Evolutionary conservation across 35 echinoderm and acorn worm genomes (phyloP), one percentile per base, ranked within the genome.

Genomic region (Hemicentrotus pulcherrimus): DNA sequence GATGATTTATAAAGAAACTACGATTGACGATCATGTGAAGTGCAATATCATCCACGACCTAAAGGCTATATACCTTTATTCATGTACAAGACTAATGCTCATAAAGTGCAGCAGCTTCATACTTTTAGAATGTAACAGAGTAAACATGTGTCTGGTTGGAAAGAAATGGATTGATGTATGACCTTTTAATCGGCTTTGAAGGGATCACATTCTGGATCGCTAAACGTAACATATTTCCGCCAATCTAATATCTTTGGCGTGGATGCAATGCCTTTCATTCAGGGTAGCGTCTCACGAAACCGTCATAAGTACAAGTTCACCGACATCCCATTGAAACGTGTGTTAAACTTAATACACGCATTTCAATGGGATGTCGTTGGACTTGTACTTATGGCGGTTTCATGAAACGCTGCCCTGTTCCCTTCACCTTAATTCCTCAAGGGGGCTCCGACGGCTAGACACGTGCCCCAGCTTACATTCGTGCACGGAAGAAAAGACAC

Each of bases 231-330:
- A 78, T 78, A 78, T 78, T 78, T 78, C 65, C 65, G 65, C 24
- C 65, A 78, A 78, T 78, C 65, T 78, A 78, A 78, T 78, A 78
- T 78, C 65, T 78, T n/a, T 78, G 65, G 65, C 65, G 65, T 78
- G 65, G 19, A 7, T 78, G 65, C 65, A 78, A 78, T 78, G 22
- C 65, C 28, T 78, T 28, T 78, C 65, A 78, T 78, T 78, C n/a
- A n/a, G n/a, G n/a, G n/a, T n/a, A n/a, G n/a, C n/a, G n/a, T n/a
- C n/a, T n/a, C n/a, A n/a, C n/a, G n/a, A n/a, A n/a, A n/a, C n/a
- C n/a, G n/a, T n/a, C n/a, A n/a, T n/a, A n/a, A n/a, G n/a, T n/a
- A n/a, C n/a, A n/a, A n/a, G n/a, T n/a, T n/a, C n/a, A n/a, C n/a
- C n/a, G n/a, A n/a, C n/a, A n/a, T n/a, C n/a, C n/a, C n/a, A n/a